Evolutionary conservation across 2,888 invertebrate species (phyloP).

Genomic region (Patella depressa): DNA sequence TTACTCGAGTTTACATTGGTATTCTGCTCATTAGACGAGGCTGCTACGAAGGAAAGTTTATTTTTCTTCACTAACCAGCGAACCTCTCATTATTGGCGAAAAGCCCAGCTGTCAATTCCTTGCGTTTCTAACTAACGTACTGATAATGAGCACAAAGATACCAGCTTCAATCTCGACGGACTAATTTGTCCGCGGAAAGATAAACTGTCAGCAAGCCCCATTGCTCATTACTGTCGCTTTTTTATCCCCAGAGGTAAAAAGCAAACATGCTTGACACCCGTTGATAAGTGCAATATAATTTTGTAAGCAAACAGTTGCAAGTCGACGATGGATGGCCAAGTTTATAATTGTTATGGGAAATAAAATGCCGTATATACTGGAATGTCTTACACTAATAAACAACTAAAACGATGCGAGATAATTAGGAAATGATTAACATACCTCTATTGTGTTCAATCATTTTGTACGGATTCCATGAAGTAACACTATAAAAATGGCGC

Average conservation of each 20-base stretch:
- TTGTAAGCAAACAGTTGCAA: too few species aligned
- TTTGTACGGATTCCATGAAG: too few species aligned
- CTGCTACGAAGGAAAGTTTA: background rate
- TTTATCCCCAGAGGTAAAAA: background rate
- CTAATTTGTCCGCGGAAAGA: slow-evolving; percentile 2
- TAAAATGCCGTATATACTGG: too few species aligned
- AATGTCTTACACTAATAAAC: too few species aligned
- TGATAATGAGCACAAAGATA: background rate
- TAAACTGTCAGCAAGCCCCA: slow-evolving; percentile 1
- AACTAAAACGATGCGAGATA: too few species aligned
- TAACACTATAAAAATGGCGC: too few species aligned
- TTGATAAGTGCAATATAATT: too few species aligned
- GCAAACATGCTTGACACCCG: too few species aligned
- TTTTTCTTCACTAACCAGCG: background rate
- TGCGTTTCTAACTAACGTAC: background rate
- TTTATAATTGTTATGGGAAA: too few species aligned
- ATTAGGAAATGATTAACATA: too few species aligned
- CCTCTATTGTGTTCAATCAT: too few species aligned
- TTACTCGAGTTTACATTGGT: background rate
- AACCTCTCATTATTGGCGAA: background rate
- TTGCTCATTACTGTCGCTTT: background rate
- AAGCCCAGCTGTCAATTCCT: slow-evolving; percentile 2
- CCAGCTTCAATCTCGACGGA: background rate
- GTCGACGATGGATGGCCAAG: too few species aligned
- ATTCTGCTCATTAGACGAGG: background rate